Base-by-base conservation (phyloP, 2,113 vertebrate species). In the Centrocercus urophasianus region DNA sequence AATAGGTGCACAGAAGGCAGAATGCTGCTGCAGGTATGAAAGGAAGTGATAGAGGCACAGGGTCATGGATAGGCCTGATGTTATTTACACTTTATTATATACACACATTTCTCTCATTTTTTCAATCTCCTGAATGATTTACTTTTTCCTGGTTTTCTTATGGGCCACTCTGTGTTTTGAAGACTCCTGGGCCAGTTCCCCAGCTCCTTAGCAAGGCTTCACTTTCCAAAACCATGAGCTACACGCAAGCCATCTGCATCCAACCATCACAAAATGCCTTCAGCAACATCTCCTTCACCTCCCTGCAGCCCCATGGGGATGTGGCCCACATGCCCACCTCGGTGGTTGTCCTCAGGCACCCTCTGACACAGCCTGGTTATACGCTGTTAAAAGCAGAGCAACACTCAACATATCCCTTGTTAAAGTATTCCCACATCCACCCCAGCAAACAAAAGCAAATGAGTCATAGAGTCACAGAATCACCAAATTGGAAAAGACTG, bases 251-350 rank as follows among this genome's bases (percentile, higher is more conserved):
- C 34, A 47, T 13, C 24, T 2, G 0, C 27, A 48, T 2, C 8
- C 63, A 17, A 8, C 21, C 38, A 73, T 54, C 32, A 14, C 13
- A 82, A 65, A 84, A n/a, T 1, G 0, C 5, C 27, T 42, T 63
- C 45, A 42, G 36, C 0, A 0, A 12, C 43, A 27, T 60, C 14
- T 27, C 10, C 32, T 13, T 57, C 2, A 0, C 42, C 54, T 57
- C 17, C 25, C 30, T 3, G 13, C 11, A 21, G 43, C 6, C n/a
- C 57, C 16, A 47, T 10, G 11, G 28, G 86, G 65, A 61, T 6
- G 27, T 5, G 30, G n/a, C 48, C 92, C 52, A 18, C 20, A 8
- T 63, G 42, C 52, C 34, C 63, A 60, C 20, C 47, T 67, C 24
- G 3, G 18, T 27, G 16, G 52, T 19, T 54, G 50, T 64, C 65